Percentiles rank a stretch among this genome's conserved stretches.
Conservation (phyloP, 64 coral and sea anemone species). For the Stylophora pistillata region DNA sequence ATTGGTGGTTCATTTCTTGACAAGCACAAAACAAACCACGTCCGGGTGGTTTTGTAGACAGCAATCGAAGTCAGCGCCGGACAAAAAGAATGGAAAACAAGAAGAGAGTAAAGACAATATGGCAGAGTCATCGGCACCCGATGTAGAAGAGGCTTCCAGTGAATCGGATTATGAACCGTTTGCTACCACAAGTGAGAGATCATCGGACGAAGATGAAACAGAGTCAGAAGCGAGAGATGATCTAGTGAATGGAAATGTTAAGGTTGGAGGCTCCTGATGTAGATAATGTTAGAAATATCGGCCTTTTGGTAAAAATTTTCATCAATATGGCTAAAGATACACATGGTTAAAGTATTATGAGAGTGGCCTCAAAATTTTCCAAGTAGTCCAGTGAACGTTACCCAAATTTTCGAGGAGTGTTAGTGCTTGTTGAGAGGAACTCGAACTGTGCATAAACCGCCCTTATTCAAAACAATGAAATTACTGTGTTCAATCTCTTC, state of each 20-base stretch:
- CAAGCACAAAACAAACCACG: constrained; percentile 14
- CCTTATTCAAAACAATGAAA: too few relatives aligned
- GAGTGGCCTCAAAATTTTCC: too few relatives aligned
- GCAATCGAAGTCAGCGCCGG: not conserved
- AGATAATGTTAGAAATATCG: not conserved
- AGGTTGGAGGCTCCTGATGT: not conserved
- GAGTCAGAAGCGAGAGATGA: not conserved
- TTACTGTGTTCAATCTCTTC: too few relatives aligned
- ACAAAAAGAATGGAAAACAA: not conserved
- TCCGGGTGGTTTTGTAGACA: constrained; percentile 49
- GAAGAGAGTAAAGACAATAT: not conserved
- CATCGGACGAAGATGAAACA: constrained; percentile 28
- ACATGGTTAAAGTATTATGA: too few relatives aligned
- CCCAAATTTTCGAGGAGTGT: too few relatives aligned
- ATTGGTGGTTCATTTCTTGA: not conserved
- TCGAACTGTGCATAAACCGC: too few relatives aligned
- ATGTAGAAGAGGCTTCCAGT: constrained; percentile 1
- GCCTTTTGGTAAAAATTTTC: too few relatives aligned
- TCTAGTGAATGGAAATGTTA: not conserved
- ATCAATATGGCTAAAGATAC: too few relatives aligned
- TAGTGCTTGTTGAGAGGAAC: too few relatives aligned
- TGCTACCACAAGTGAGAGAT: not conserved
- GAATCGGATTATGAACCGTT: constrained; percentile 1
- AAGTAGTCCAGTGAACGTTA: too few relatives aligned
- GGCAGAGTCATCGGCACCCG: not conserved